Evolutionary conservation across 2,888 invertebrate genomes (phyloP).

Genomic region (Cephus rjabovi): DNA sequence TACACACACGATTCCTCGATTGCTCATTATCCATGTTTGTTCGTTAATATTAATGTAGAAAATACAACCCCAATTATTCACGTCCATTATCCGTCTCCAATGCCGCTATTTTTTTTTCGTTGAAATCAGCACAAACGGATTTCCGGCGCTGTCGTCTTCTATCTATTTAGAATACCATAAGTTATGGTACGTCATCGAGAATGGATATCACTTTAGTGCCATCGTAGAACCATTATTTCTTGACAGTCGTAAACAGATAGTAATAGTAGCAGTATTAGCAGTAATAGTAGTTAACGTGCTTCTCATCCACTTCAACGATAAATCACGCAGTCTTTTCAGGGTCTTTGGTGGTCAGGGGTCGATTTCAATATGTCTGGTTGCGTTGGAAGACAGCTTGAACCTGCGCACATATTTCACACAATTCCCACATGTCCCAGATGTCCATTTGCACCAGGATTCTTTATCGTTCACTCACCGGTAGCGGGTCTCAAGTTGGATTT

Average conservation of each 20-base stretch:
- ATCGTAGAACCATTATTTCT: conserved; percentile 9
- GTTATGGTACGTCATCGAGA: conserved; percentile 18
- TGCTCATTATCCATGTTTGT: conserved; percentile 1
- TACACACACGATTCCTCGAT: conserved; percentile 7
- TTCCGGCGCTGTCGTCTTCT: not conserved
- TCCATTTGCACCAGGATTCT: conserved; percentile 3
- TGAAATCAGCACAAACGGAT: not conserved
- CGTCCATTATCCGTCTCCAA: not conserved
- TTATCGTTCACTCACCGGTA: conserved; percentile 51
- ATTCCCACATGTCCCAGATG: conserved; percentile 2
- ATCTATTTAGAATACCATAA: conserved; percentile 12
- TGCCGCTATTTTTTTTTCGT: not conserved
- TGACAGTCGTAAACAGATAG: conserved; percentile 13
- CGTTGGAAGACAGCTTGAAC: conserved; percentile 67
- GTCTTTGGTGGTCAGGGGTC: conserved; percentile 83
- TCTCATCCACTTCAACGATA: conserved; percentile 6
- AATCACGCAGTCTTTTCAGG: conserved; percentile 51
- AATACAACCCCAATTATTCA: not conserved
- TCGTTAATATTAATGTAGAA: not conserved
- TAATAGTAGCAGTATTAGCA: not conserved
- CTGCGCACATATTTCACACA: conserved; percentile 37
- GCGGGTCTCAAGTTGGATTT: conserved; percentile 62
- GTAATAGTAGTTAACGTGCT: conserved; percentile 3
- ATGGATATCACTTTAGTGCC: conserved; percentile 12
- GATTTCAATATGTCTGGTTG: conserved; percentile 89